phyloP scores from a whole-genome alignment of 2,113 vertebrate species.

The Cariama cristata region DNA sequence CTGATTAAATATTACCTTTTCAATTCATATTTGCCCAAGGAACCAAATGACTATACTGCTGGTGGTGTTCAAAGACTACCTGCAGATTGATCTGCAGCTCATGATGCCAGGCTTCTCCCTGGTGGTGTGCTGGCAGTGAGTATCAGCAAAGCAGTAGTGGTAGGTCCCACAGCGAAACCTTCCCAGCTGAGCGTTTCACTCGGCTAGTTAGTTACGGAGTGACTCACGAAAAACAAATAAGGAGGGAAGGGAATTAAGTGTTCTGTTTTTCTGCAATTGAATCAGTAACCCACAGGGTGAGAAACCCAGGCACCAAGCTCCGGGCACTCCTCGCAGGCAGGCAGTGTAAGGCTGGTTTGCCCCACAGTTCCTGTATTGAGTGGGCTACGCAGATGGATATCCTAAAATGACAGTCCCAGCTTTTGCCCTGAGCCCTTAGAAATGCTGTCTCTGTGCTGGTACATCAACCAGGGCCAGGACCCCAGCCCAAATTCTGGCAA shows the following conservation, averaged over 20 bases:
- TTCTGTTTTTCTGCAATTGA: not conserved
- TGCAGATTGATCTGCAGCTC: not conserved
- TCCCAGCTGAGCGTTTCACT: not conserved
- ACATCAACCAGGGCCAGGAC: rapidly evolving
- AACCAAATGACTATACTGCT: not conserved
- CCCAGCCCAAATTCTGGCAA: not conserved
- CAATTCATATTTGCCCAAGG: not conserved
- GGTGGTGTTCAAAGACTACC: not conserved
- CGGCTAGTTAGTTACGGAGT: not conserved
- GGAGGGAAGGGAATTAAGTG: not conserved
- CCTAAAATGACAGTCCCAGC: not conserved
- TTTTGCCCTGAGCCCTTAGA: not conserved
- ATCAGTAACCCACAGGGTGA: not conserved
- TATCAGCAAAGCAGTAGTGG: not conserved
- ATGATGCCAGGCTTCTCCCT: not conserved
- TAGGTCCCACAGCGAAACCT: not conserved
- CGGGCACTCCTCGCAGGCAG: rapidly evolving
- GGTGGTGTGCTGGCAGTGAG: not conserved
- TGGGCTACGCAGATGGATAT: not conserved
- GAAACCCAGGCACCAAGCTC: not conserved
- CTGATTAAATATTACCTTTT: not conserved
- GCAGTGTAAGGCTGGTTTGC: not conserved
- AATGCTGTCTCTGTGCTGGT: not conserved
- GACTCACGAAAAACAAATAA: not conserved
- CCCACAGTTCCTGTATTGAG: not conserved